Base-by-base conservation (phyloP, 2,888 invertebrate genomes). In the Cephus sareptanus region DNA sequence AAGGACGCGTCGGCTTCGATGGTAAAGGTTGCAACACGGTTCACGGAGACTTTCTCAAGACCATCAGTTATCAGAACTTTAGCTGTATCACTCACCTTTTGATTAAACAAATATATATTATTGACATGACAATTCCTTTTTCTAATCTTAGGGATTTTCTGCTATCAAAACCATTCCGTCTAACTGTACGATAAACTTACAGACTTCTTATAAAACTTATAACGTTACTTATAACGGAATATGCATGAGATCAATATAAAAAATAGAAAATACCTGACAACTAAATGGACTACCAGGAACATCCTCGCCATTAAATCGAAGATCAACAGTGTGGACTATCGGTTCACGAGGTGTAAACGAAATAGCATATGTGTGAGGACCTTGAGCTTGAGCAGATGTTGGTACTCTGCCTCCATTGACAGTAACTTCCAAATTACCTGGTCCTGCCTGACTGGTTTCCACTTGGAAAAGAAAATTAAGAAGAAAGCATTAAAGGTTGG, bases 381-480 rank as follows among this genome's bases (percentile, higher is more conserved):
- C 99, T 90, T 98, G 98, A 0, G 98, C 98, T 89, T 98, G 98
- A 15, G 98, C 98, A 34, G 98, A 98, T 0, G 98, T 98, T 0
- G 99, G 98, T 56, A 99, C 98, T 81, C 98, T 94, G 0, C 99
- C 99, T 11, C 98, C 98, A 89, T 99, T 99, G 37, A 99, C 99
- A 0, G 98, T 98, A 79, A 99, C 99, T 92, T 99, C 99, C 73
- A 99, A 93, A 92, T 99, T 99, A 34, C 99, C 99, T 0, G 99
- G 98, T 31, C 99, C 99, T 6, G 99, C 99, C 92, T 98, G 97
- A 89, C 98, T 97, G 23, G 99, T 99, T 92, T 99, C 99, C 90
- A 99, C 98, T 97, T 88, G 12, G 84, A 85, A 76, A 77, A 73
- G 80, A 79, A 70, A 78, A n/a, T 30, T 74, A 33, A 79, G 6